These are phyloP conservation scores for Anoncus sp. DNA, from an alignment of 2,888 invertebrate species.

Conservation along the genomic window DNA sequence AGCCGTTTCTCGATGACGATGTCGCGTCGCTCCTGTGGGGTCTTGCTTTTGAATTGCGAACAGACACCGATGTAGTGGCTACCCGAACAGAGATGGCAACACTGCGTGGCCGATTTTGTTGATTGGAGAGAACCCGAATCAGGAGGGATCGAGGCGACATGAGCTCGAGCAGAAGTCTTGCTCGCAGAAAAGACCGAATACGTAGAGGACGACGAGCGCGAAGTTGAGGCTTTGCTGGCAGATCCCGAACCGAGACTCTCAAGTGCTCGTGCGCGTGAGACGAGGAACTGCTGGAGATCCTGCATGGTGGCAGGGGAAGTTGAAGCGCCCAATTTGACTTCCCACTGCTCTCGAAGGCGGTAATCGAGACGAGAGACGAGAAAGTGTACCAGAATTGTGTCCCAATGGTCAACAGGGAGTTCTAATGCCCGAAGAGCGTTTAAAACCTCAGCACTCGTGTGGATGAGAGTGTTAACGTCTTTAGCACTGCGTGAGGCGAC, in stretches of 20 bases:
- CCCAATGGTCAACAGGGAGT: conserved; percentile 22
- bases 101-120: neutral
- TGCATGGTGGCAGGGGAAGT: conserved; percentile 19
- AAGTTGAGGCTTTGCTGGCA: neutral
- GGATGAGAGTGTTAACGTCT: conserved; percentile 5
- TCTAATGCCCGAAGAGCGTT: conserved; percentile 19
- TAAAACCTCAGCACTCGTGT: neutral
- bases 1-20: neutral
- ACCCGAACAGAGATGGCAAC: conserved; percentile 17
- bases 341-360: conserved; percentile 27
- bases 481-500: neutral
- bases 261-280: conserved; percentile 9
- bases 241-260: conserved; percentile 4
- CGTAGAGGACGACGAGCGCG: neutral
- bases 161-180: neutral
- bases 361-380: conserved; percentile 17
- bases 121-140: too few species aligned
- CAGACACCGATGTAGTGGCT: conserved; percentile 7
- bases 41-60: neutral
- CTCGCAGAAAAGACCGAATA: too few species aligned
- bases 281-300: conserved; percentile 3
- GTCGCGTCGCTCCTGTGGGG: neutral
- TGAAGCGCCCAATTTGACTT: conserved; percentile 17
- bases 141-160: too few species aligned
- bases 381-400: conserved; percentile 14